Evolutionary conservation across 2,888 invertebrate genomes (phyloP), one percentile per base, ranked within the genome.

Genomic region (Cepaea hortensis): DNA sequence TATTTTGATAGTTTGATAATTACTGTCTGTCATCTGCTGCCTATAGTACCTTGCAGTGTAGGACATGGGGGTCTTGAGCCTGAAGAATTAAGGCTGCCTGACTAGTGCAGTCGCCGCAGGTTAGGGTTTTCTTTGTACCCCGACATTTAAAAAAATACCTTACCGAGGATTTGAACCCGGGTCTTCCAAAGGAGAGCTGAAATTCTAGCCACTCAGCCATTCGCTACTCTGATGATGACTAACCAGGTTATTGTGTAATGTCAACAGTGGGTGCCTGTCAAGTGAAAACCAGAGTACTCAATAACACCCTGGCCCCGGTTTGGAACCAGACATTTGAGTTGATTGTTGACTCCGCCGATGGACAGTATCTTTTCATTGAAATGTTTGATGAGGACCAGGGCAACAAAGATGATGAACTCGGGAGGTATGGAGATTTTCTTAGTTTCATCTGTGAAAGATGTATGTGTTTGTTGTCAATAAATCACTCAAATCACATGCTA

Each of bases 281-380:
- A 94, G 98, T 97, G 95, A 97, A 97, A 94, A 99, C 99, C 0
- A 97, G 97, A 95, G 97, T 97, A 72, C 98, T 99, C 91, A 97
- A 98, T 94, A 98, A 98, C 94, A 97, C 97, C 90, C 96, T 99
- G 61, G 97, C 98, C 95, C 99, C 99, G 7, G 97, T 97, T 91
- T 99, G 99, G 99, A 98, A 99, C 95, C 98, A 96, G 95, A 98
- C 97, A 96, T 99, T 98, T 94, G 99, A 99, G 97, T 98, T 98
- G 73, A 91, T 95, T 48, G 93, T 95, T 80, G 94, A 95, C 90
- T 93, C 94, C 87, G 92, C 92, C 86, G 93, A 93, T 81, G 95
- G 95, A 4, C 95, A 95, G 91, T 91, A 92, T 73, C 89, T 94
- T 95, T 96, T 96, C 92, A 95, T 98, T 93, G 96, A 97, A 94